These are phyloP conservation scores for Peromyscus attwateri DNA, from an alignment of 2,797 vertebrate species.

Conservation along the genomic window DNA sequence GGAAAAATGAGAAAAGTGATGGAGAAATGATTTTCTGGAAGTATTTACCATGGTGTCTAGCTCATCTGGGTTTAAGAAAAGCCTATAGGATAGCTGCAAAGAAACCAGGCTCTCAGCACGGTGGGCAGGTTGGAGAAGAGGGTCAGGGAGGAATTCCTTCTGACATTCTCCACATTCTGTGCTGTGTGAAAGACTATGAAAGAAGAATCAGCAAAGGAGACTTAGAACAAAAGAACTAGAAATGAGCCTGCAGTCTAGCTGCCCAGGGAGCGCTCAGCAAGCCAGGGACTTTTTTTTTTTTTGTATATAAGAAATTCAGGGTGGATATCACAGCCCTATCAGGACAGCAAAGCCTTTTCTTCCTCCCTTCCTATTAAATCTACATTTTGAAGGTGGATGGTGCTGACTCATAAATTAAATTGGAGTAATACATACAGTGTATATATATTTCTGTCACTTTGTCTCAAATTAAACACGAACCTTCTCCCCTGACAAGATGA, in stretches of 20 bases:
- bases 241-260: constrained; percentile 84
- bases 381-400: constrained; percentile 90
- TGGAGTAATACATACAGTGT: constrained; percentile 91
- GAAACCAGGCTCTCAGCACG: not conserved
- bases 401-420: constrained; percentile 92
- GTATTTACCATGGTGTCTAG: not conserved
- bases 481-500: constrained; percentile 94
- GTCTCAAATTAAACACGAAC: constrained; percentile 94
- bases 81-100: constrained; percentile 45
- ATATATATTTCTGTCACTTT: constrained; percentile 94
- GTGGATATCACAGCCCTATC: constrained; percentile 82
- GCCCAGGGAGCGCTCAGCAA: constrained; percentile 83
- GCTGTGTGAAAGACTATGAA: constrained; percentile 77
- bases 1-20: constrained; percentile 14
- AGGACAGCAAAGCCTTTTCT: constrained; percentile 83
- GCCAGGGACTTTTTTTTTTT: constrained; percentile 64
- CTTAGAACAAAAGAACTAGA: constrained; percentile 85
- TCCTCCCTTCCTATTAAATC: constrained; percentile 89
- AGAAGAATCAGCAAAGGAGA: constrained; percentile 81
- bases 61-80: constrained; percentile 46
- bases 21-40: constrained; percentile 45
- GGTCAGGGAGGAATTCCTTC: not conserved
- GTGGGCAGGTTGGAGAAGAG: not conserved
- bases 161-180: constrained; percentile 71
- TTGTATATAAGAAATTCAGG: constrained; percentile 81